A percentile compares a stretch with the other conserved stretches of the same genome.
Conservation (phyloP, 2,797 vertebrate genomes). For the Hemibagrus guttatus region DNA sequence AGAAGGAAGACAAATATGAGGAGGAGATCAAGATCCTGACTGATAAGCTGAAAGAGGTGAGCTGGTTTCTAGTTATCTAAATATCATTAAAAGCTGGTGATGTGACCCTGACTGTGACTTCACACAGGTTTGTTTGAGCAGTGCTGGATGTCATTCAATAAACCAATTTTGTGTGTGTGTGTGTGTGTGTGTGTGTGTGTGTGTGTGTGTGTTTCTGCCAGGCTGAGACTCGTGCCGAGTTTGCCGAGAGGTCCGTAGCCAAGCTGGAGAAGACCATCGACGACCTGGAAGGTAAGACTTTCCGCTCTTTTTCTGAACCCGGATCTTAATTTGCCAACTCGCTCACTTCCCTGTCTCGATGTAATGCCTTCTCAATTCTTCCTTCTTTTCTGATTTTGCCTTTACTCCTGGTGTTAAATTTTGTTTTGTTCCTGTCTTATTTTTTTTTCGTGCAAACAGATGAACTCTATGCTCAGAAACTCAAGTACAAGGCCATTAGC, state of each 20-base stretch:
- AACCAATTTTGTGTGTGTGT: neutral
- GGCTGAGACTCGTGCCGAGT: conserved; percentile 95
- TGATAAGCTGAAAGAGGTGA: conserved; percentile 96
- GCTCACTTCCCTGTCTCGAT: neutral
- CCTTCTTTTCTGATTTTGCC: conserved; percentile 23
- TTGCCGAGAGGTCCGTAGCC: conserved; percentile 93
- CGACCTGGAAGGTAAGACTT: conserved; percentile 89
- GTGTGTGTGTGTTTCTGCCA: conserved; percentile 52
- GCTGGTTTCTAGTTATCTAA: neutral
- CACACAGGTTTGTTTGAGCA: neutral
- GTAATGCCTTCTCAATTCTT: neutral
- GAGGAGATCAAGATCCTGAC: conserved; percentile 97
- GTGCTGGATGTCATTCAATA: neutral
- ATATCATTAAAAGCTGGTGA: too few relatives aligned
- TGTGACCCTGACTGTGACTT: too few relatives aligned
- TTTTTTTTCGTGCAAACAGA: conserved; percentile 68
- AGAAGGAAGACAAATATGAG: conserved; percentile 98
- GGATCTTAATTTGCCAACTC: neutral
- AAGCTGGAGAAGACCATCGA: conserved; percentile 98
- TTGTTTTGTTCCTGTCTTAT: conserved; percentile 15
- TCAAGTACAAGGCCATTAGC: conserved; percentile 93
- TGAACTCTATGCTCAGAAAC: conserved; percentile 90
- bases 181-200: neutral
- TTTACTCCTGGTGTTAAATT: neutral
- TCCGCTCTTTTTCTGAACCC: neutral